phyloP scores from a whole-genome alignment of 2,113 vertebrate genomes.

The Anarhynchus alexandrinus region DNA sequence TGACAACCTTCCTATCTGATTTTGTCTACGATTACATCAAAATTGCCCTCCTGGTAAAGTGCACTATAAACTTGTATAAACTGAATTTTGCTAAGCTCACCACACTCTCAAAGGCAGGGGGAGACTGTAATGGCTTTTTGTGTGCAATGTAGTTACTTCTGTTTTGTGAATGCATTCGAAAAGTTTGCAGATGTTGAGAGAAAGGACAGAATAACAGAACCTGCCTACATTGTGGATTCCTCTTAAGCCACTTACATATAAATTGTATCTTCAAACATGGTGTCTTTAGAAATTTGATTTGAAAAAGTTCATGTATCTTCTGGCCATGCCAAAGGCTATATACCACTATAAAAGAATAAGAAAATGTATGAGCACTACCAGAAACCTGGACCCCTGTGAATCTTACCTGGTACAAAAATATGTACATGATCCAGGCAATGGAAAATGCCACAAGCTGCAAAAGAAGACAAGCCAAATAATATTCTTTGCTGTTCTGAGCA shows the following conservation, averaged over 20 bases:
- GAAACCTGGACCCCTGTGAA: background rate
- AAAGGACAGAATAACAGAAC: background rate
- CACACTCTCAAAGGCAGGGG: background rate
- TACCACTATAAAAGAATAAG: background rate
- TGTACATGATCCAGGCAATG: accelerated
- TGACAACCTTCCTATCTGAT: background rate
- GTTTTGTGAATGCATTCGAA: background rate
- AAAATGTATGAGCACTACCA: background rate
- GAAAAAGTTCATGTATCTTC: background rate
- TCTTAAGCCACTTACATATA: background rate
- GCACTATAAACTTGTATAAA: constrained; percentile 5
- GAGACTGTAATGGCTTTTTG: background rate
- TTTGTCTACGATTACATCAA: constrained; percentile 24
- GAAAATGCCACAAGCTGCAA: background rate
- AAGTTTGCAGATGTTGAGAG: background rate
- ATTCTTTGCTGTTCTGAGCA: background rate
- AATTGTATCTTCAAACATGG: background rate
- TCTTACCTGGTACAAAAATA: background rate
- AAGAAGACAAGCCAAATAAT: background rate
- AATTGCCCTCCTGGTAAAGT: background rate
- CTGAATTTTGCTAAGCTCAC: background rate
- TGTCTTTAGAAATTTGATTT: background rate
- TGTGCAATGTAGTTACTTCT: background rate
- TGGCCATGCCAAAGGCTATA: background rate
- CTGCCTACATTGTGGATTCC: background rate